Base-by-base conservation (phyloP, 2,888 invertebrate species). In the Carabus problematicus region DNA sequence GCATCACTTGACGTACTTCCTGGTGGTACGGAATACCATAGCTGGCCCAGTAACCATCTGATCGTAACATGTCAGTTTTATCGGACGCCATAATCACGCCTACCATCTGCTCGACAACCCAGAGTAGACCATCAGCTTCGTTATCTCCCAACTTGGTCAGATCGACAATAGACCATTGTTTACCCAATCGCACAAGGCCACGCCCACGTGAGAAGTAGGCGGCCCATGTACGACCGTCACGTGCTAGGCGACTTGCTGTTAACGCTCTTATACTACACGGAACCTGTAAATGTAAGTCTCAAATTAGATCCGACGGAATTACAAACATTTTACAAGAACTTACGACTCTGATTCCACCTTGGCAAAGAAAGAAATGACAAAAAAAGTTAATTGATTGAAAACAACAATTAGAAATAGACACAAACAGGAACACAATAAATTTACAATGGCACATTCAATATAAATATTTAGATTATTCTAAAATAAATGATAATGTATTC, bases 101-200 rank as follows among this genome's bases (percentile, higher is more conserved):
- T 0, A 91, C 90, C 40, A 90, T 82, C 76, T 96, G 96, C 79
- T 97, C 96, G 1, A 92, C 83, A 47, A 95, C 85, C 85, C 90
- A 91, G 8, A 86, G 79, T 61, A 87, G 77, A 0, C 86, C 86
- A 11, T 58, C 40, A 8, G 45, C 41, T 12, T 43, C 61, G 49
- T 41, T 47, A 41, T 63, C 59, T 19, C 71, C 78, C 77, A 90
- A 87, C 71, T 85, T 84, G 60, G 87, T 88, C 76, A 90, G 90
- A 79, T 94, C 92, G 0, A 94, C 85, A 4, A 92, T 85, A 74
- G 94, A 86, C 95, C 95, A 97, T 78, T 96, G 94, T 77, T 94
- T 93, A 79, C 91, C 6, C 2, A 62, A 91, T 70, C 92, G 92
- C 52, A 93, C 93, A 12, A 91, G 91, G 41, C 93, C 92, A 83